Percentiles rank a stretch among this genome's conserved stretches.
These are phyloP conservation scores for Oedothorax gibbosus DNA, from an alignment of 1,140 invertebrate genomes.

Conservation along the genomic window DNA sequence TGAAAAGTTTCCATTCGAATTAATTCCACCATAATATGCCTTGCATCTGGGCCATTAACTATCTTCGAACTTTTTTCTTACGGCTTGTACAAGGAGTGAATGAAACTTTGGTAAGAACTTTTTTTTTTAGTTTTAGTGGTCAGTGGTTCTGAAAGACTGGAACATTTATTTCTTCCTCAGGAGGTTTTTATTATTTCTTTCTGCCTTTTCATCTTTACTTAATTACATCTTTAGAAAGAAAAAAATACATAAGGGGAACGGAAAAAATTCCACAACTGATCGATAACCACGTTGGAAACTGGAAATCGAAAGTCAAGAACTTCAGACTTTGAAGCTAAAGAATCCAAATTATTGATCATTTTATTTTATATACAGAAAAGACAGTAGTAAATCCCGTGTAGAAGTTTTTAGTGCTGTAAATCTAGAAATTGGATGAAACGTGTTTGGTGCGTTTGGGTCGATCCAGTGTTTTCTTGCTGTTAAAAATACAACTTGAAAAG, in stretches of 20 bases:
- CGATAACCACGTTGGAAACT: conserved; percentile 4
- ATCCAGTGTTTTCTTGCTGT: background rate
- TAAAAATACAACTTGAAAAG: too few relatives aligned
- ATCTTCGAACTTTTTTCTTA: conserved; percentile 18
- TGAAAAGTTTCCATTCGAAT: background rate
- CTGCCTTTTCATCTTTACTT: conserved; percentile 34
- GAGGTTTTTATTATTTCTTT: conserved; percentile 9
- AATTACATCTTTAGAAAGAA: conserved; percentile 12
- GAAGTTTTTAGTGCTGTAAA: conserved; percentile 3
- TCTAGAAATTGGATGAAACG: conserved; percentile 5
- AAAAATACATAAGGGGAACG: background rate
- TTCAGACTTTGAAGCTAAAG: conserved; percentile 14
- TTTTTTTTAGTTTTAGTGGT: conserved; percentile 13
- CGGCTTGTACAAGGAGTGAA: conserved; percentile 5
- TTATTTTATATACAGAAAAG: background rate
- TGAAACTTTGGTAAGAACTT: conserved; percentile 11
- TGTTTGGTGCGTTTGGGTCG: background rate
- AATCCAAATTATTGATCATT: conserved; percentile 28
- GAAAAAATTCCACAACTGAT: conserved; percentile 10
- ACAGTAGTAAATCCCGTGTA: conserved; percentile 20
- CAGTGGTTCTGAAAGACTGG: conserved; percentile 36
- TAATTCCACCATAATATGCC: conserved; percentile 1
- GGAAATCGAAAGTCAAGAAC: conserved; percentile 33
- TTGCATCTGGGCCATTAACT: conserved; percentile 5
- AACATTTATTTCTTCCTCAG: conserved; percentile 29